Conservation (phyloP, 1,140 invertebrate species). For the Myzus persicae region DNA sequence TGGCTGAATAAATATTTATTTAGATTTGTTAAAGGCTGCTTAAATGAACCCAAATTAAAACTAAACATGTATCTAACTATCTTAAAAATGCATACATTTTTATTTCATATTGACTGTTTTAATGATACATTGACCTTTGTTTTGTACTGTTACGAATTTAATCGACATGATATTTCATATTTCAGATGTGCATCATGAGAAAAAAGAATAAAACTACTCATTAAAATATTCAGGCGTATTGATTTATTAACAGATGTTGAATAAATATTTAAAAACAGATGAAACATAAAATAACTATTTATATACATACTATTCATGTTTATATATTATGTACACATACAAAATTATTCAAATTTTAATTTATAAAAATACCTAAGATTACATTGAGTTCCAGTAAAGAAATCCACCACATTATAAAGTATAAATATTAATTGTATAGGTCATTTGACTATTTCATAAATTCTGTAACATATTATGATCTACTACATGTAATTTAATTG, state of each 20-base stretch:
- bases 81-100: not conserved
- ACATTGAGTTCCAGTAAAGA: not conserved
- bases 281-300: not conserved
- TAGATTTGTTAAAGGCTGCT: not conserved
- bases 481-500: not conserved
- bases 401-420: not conserved
- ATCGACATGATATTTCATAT: slow-evolving; percentile 60
- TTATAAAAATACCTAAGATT: not conserved
- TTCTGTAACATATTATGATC: not conserved
- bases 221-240: no score
- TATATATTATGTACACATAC: not conserved
- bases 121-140: not conserved
- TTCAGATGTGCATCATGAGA: slow-evolving; percentile 65
- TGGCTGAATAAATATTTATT: no score
- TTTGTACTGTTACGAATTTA: not conserved
- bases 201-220: slow-evolving; percentile 65
- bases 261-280: not conserved
- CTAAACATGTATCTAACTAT: not conserved
- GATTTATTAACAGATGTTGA: not conserved
- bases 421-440: not conserved
- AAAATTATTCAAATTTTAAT: not conserved
- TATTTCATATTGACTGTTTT: not conserved
- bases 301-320: not conserved
- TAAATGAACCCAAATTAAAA: not conserved
- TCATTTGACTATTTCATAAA: not conserved